Conservation (phyloP, 2,888 invertebrate species). For the Andrena bicolor region DNA sequence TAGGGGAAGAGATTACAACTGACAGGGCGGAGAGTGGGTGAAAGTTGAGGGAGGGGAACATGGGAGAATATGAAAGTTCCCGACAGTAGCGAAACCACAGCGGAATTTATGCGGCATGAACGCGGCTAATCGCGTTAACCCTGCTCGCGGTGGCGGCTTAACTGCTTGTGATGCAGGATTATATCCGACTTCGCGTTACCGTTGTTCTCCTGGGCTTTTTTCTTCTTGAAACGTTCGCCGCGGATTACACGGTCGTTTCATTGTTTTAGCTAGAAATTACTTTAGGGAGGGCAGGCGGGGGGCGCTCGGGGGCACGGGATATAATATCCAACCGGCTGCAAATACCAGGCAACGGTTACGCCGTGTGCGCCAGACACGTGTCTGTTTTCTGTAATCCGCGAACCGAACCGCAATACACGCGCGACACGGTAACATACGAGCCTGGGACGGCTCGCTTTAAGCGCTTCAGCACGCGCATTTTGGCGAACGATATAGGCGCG, state of each 20-base stretch:
- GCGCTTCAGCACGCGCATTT: neutral
- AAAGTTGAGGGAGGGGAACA: conserved; percentile 20
- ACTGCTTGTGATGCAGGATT: conserved; percentile 32
- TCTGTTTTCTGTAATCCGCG: conserved; percentile 53
- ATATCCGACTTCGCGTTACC: conserved; percentile 34
- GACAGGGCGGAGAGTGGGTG: conserved; percentile 3
- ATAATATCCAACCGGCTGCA: conserved; percentile 23
- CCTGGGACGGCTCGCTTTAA: neutral
- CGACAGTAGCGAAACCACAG: conserved; percentile 18
- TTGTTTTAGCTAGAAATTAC: conserved; percentile 49
- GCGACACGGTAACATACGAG: neutral
- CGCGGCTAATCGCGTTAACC: conserved; percentile 55
- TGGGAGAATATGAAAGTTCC: conserved; percentile 38
- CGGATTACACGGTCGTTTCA: conserved; percentile 50
- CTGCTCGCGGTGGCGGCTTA: conserved; percentile 22
- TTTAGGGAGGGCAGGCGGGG: neutral
- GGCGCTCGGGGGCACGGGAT: neutral
- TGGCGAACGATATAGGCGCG: neutral
- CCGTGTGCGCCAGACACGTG: conserved; percentile 50
- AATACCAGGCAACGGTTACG: neutral
- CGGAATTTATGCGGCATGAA: conserved; percentile 47
- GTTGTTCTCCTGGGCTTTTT: conserved; percentile 23
- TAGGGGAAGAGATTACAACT: conserved; percentile 17
- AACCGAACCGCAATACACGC: conserved; percentile 40
- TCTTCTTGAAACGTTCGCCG: conserved; percentile 4